Evolutionary conservation across 2,888 invertebrate species (phyloP).

Genomic region (Eupithecia inturbata): DNA sequence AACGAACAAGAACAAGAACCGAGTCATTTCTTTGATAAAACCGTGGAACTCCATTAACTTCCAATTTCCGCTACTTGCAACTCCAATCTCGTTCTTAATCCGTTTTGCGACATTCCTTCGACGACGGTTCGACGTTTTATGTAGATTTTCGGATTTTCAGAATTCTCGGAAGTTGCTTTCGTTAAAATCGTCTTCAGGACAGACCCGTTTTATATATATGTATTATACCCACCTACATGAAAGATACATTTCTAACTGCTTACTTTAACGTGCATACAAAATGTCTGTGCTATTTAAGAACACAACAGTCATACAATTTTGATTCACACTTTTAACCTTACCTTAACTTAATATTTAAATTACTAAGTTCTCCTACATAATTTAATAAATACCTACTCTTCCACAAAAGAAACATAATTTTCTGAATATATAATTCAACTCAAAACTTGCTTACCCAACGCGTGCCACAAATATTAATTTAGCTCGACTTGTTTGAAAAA

Average conservation of each 20-base stretch:
- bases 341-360: too few species aligned
- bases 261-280: not conserved
- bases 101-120: conserved; percentile 29
- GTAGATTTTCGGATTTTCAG: conserved; percentile 24
- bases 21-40: conserved; percentile 9
- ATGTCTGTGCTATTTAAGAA: not conserved
- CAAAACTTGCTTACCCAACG: not conserved
- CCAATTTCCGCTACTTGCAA: conserved; percentile 38
- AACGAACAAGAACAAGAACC: not conserved
- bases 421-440: not conserved
- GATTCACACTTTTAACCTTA: too few species aligned
- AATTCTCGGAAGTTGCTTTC: not conserved
- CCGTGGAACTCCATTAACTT: conserved; percentile 19
- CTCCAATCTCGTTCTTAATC: conserved; percentile 42
- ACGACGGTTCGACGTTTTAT: conserved; percentile 24
- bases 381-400: not conserved
- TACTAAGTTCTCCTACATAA: not conserved
- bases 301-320: not conserved
- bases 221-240: not conserved
- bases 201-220: too few species aligned
- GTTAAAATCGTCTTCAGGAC: not conserved
- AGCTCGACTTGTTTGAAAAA: conserved; percentile 9
- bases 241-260: not conserved
- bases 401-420: not conserved
- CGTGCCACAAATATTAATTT: not conserved